These are phyloP conservation scores for Coboldia fuscipes DNA, from an alignment of 1,140 invertebrate species.

Conservation along the genomic window DNA sequence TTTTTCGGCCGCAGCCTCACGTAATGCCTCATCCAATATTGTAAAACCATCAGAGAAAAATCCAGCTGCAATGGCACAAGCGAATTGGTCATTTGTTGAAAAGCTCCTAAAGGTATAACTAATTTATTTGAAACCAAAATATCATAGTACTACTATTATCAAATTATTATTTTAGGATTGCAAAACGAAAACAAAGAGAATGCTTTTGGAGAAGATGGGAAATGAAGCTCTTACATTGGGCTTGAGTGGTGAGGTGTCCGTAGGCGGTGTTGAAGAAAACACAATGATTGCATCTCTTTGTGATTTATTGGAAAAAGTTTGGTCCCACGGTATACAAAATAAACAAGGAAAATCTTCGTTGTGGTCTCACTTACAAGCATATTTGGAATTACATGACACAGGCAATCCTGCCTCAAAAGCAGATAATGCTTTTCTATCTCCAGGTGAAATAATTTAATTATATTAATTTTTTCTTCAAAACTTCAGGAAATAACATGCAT, in stretches of 20 bases:
- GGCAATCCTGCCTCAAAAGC: conserved; percentile 44
- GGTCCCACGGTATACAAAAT: conserved; percentile 89
- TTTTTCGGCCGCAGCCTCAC: conserved; percentile 8
- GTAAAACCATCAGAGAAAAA: conserved; percentile 17
- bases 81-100: conserved; percentile 96
- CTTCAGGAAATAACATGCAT: no score
- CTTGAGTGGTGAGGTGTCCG: conserved; percentile 37
- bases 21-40: conserved; percentile 17
- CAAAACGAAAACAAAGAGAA: conserved; percentile 86
- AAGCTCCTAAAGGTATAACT: conserved; percentile 69
- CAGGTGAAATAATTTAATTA: conserved; percentile 34
- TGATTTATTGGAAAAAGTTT: conserved; percentile 91
- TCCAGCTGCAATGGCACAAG: conserved; percentile 69
- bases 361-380: conserved; percentile 82
- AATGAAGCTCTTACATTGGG: conserved; percentile 53
- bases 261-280: conserved; percentile 77
- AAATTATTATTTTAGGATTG: conserved; percentile 38
- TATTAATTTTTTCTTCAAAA: conserved; percentile 1
- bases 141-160: neutral
- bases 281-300: conserved; percentile 93
- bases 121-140: conserved; percentile 4
- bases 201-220: conserved; percentile 95
- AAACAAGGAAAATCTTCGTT: conserved; percentile 91
- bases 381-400: conserved; percentile 69
- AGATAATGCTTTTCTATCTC: conserved; percentile 60